phyloP scores from a whole-genome alignment of 2,888 invertebrate genomes.

The Macrophya alboannulata region DNA sequence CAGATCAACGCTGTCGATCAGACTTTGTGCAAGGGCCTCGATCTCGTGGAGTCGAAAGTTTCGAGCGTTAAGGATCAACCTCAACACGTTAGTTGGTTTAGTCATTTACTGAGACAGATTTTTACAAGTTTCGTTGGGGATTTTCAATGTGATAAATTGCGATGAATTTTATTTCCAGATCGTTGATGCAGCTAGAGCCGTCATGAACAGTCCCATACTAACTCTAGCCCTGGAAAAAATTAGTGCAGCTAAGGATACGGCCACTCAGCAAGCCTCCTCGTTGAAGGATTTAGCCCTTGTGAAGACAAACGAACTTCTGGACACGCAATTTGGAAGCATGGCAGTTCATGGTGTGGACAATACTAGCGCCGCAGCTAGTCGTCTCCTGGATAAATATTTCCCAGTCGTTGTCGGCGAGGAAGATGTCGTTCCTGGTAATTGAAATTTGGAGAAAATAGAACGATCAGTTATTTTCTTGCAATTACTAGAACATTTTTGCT shows the following conservation, averaged over 20 bases:
- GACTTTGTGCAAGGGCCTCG: conserved; percentile 82
- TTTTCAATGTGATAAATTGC: background rate
- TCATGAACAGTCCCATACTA: conserved; percentile 73
- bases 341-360: conserved; percentile 87
- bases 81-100: conserved; percentile 78
- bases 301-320: conserved; percentile 88
- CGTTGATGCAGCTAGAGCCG: conserved; percentile 76
- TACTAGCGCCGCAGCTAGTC: conserved; percentile 87
- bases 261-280: conserved; percentile 85
- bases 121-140: background rate
- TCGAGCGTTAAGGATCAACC: conserved; percentile 83
- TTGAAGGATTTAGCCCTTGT: conserved; percentile 87
- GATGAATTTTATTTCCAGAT: conserved; percentile 67
- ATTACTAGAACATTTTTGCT: too few species aligned
- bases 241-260: conserved; percentile 81
- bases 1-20: conserved; percentile 82
- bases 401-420: conserved; percentile 83
- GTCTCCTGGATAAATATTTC: conserved; percentile 89
- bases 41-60: conserved; percentile 82
- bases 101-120: background rate
- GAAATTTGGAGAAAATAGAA: conserved; percentile 60
- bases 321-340: conserved; percentile 87
- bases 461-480: background rate
- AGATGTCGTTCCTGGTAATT: conserved; percentile 78
- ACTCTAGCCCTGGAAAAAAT: conserved; percentile 78